Evolutionary conservation across 1,140 invertebrate species (phyloP).

Genomic region (Gerris buenoi): DNA sequence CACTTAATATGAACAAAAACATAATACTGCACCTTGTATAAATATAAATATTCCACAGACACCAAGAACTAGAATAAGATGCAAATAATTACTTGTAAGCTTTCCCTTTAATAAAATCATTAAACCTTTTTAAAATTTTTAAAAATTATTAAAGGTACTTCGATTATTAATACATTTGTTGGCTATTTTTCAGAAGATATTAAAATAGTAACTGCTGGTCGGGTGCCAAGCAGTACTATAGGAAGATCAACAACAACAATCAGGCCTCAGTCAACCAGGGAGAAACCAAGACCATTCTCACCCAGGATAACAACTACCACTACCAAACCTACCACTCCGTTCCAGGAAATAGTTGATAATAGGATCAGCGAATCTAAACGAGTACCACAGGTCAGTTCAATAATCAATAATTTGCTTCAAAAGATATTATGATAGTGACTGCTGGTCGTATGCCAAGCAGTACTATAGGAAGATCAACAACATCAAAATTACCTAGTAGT

Average conservation of each 20-base stretch:
- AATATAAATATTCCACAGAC: no score
- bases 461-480: conserved; percentile 23
- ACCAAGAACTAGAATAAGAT: no score
- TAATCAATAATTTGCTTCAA: not conserved
- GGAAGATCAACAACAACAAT: conserved; percentile 27
- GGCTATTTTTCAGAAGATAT: conserved; percentile 20
- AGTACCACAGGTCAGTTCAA: conserved; percentile 5
- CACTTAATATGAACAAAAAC: no score
- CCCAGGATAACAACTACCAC: conserved; percentile 11
- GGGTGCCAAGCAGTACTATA: conserved; percentile 26
- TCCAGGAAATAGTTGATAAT: conserved; percentile 20
- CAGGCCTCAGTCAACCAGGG: conserved; percentile 23
- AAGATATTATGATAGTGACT: conserved; percentile 20
- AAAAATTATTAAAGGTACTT: no score
- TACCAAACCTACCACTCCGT: conserved; percentile 15
- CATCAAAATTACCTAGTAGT: no score
- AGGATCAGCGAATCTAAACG: conserved; percentile 15
- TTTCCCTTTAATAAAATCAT: no score
- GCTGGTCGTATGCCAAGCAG: conserved; percentile 28
- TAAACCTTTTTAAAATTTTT: no score
- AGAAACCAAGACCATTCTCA: conserved; percentile 23
- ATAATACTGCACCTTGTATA: no score
- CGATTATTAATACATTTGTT: no score
- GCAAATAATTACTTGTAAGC: no score
- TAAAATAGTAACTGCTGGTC: conserved; percentile 11